Conservation (phyloP, 37 sponge, comb jelly and placozoan genomes). For the Chondrilla cf. caribensis region DNA sequence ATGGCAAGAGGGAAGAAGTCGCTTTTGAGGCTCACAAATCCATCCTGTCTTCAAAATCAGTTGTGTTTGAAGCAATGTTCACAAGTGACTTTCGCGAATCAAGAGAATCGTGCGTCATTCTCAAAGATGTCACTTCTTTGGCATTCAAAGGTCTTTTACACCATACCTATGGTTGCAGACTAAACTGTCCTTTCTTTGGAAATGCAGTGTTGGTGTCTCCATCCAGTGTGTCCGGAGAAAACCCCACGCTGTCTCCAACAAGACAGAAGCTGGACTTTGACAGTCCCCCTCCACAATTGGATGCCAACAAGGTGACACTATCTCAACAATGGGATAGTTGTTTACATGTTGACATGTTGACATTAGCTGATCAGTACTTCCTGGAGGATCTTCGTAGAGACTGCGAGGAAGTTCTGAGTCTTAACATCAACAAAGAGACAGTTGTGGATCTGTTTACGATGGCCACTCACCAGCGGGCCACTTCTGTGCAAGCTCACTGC, state of each 20-base stretch:
- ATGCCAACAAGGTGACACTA: too few relatives aligned
- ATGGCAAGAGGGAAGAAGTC: neutral
- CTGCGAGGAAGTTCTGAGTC: neutral
- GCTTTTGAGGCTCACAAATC: neutral
- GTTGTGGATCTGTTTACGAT: neutral
- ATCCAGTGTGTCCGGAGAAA: neutral
- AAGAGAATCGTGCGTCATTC: neutral
- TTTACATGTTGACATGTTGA: constrained; percentile 4
- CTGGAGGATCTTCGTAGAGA: neutral
- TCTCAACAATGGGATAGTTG: neutral
- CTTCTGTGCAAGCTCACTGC: neutral
- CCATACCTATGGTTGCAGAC: constrained; percentile 8
- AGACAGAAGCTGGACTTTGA: neutral
- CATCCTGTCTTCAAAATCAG: neutral
- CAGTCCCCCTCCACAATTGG: neutral
- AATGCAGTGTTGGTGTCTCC: neutral
- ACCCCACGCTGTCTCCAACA: neutral
- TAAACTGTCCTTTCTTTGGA: neutral
- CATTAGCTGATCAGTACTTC: neutral
- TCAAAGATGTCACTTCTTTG: neutral
- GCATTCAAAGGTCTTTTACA: neutral
- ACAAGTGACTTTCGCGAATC: neutral
- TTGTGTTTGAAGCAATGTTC: neutral
- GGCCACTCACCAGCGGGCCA: neutral
- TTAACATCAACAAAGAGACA: neutral